These are phyloP conservation scores for Megaleporinus macrocephalus DNA, from an alignment of 2,113 vertebrate genomes.

Conservation along the genomic window DNA sequence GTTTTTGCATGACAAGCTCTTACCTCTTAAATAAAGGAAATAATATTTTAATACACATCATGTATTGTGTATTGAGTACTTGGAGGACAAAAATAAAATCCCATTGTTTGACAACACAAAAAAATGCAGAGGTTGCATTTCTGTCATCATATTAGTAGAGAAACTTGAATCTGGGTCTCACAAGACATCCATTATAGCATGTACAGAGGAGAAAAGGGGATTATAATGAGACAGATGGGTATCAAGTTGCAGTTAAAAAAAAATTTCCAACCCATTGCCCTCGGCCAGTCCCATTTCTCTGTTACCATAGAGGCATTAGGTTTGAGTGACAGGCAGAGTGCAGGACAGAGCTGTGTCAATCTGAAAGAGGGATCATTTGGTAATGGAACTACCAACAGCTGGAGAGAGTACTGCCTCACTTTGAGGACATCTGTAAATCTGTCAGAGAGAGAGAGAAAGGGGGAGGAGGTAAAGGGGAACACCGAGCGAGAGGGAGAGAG, in stretches of 20 bases:
- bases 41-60: too few species aligned
- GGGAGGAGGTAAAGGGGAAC: background rate
- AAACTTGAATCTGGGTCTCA: background rate
- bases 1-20: too few species aligned
- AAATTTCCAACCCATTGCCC: conserved; percentile 54
- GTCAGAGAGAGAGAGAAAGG: conserved; percentile 29
- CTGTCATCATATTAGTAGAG: background rate
- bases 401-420: conserved; percentile 59
- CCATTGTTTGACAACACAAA: background rate
- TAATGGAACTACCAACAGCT: conserved; percentile 77
- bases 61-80: too few species aligned
- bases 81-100: background rate
- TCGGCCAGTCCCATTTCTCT: conserved; percentile 64
- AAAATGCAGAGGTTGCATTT: background rate
- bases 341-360: conserved; percentile 69
- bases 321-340: conserved; percentile 64
- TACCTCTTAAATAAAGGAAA: too few species aligned
- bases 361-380: conserved; percentile 74
- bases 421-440: conserved; percentile 50
- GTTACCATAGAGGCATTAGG: conserved; percentile 69
- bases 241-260: conserved; percentile 66
- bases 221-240: conserved; percentile 75
- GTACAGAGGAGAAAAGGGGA: conserved; percentile 56
- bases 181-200: background rate
- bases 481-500: background rate